A percentile compares a stretch with the other conserved stretches of the same genome.
Conservation (phyloP, 1,140 invertebrate genomes). For the Camponotus floridanus region DNA sequence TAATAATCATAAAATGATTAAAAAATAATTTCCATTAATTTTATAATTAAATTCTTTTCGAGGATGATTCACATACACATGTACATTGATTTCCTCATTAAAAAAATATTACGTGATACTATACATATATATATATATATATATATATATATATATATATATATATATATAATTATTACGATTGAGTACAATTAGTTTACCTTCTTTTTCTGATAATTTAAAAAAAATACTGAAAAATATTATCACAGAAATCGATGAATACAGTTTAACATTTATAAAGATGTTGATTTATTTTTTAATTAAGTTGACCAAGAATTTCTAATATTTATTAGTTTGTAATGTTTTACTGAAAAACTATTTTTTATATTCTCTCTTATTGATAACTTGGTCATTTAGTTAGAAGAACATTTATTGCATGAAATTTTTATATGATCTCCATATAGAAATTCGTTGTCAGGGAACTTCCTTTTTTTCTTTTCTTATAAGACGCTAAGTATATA, state of each 20-base stretch:
- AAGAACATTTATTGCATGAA: neutral
- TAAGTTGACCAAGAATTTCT: neutral
- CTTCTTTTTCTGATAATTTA: neutral
- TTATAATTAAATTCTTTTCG: neutral
- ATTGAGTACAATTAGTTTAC: neutral
- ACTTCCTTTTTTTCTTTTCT: neutral
- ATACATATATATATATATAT: neutral
- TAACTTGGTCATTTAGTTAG: neutral
- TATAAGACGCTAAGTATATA: neutral
- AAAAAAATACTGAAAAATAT: neutral
- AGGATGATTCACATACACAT: neutral
- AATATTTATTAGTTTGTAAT: neutral
- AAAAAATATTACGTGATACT: neutral
- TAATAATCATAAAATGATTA: neutral
- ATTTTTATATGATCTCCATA: neutral
- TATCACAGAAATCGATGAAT: conserved; percentile 5
- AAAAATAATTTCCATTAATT: neutral
- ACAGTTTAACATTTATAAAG: neutral
- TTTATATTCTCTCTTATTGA: neutral
- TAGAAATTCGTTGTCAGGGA: conserved; percentile 39
- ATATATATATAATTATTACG: neutral
- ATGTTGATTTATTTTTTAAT: neutral
- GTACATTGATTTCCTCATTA: neutral
- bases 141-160: neutral
- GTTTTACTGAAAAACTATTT: neutral